Evolutionary conservation across 2,888 invertebrate species (phyloP), one percentile per base, ranked within the genome.

Genomic region (Neria commutata): DNA sequence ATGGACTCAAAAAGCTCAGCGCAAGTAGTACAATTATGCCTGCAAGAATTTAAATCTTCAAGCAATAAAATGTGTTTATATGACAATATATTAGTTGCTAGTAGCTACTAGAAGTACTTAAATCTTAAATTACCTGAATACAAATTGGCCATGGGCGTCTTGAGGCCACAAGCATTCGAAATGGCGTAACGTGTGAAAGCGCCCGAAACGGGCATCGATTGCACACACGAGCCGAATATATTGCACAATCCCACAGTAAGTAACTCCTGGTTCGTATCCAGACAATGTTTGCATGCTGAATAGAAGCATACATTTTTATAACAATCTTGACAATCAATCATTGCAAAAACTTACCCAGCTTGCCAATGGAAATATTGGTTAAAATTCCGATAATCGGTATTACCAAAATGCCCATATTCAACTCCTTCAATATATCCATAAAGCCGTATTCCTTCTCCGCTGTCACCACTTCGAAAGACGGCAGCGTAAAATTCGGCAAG

Each of bases 341-440:
- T 37, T 37, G 11, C 8, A 37, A 6, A 37, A 8, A 84, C 88
- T 87, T 82, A 95, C 96, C 87, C 81, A 95, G 92, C 11, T 96
- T 97, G 26, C 95, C 95, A 67, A 98, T 97, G 14, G 97, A 95
- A 65, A 96, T 92, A 75, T 95, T 94, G 45, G 95, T 95, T 56
- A 97, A 83, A 63, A 96, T 89, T 62, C 94, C 91, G 60, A 96
- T 89, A 21, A 96, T 75, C 2, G 97, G 95, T 70, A 95, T 83
- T 61, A 97, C 87, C 61, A 91, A 74, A 54, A 95, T 86, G 17
- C 93, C 93, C 49, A 89, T 83, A 54, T 93, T 91, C 51, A 96
- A 85, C 71, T 88, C 85, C 60, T 85, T 81, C 64, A 89, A 84
- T 86, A 93, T 89, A 65, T 89, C 88, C 48, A 83, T 56, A 71